Evolutionary conservation across 2,888 invertebrate species (phyloP), one percentile per base, ranked within the genome.

Genomic region (Acleris cristana): DNA sequence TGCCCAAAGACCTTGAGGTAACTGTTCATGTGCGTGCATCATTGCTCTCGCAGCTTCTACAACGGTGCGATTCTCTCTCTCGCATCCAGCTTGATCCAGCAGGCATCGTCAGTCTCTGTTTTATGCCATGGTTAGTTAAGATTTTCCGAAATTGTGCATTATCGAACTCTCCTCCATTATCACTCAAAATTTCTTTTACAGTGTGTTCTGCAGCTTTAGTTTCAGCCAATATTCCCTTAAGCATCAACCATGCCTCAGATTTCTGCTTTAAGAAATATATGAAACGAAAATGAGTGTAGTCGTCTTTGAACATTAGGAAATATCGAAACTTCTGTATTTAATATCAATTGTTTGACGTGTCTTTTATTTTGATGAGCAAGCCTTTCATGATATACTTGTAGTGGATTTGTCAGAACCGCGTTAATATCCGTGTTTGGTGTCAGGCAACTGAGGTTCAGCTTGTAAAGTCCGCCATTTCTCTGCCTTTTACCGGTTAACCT

Each of bases 391-490:
- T 56, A 60, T n/a, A 65, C 30, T 52, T 68, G 68, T 53, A 57
- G 51, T 10, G 26, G 21, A 34, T 63, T 45, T 12, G 40, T 55
- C 16, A 12, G 5, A 18, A 60, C 19, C 23, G 7, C 12, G 12
- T 67, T 57, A 19, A 62, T 40, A 18, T 55, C 23, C n/a, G 51
- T 2, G 19, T 30, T 14, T 30, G 40, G 40, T 12, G 12, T 7
- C 40, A 40, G 40, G 12, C 40, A 40, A 40, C 55, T 67, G 16
- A 51, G 23, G 16, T 40, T 34, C 21, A 67, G 26, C 19, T 56
- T 79, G 62, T 80, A 79, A 72, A 74, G 72, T 72, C 65, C 62
- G 65, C 64, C 71, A 72, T 75, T 73, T 72, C 54, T 55, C 40
- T 18, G n/a, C 51, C 51, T 57, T 59, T 21, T 62, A 34, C 62